phyloP scores from a whole-genome alignment of 2,888 invertebrate genomes.

The Nephrotoma appendiculata region DNA sequence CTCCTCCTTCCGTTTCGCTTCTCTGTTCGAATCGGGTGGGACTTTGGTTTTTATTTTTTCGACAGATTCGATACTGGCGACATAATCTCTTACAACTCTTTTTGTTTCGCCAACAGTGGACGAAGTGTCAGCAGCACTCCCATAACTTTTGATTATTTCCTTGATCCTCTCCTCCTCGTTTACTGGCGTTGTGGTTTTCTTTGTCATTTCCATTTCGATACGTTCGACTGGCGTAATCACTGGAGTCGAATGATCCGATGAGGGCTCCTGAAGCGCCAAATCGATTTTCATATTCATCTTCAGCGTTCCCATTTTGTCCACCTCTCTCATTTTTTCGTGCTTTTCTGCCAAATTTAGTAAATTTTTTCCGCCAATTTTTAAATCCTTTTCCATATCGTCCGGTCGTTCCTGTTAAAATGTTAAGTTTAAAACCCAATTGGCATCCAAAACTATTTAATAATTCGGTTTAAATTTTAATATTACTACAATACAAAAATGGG shows the following conservation, averaged over 20 bases:
- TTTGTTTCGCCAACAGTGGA: conserved; percentile 30
- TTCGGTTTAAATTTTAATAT: not conserved
- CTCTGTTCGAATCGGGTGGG: not conserved
- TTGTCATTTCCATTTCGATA: conserved; percentile 14
- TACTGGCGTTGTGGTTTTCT: conserved; percentile 3
- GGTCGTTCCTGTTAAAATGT: not conserved
- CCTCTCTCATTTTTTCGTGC: not conserved
- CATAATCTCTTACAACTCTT: conserved; percentile 16
- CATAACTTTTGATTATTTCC: conserved; percentile 22
- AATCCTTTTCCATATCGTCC: not conserved
- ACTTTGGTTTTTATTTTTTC: conserved; percentile 13
- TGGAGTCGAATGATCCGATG: conserved; percentile 12
- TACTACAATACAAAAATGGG: not conserved
- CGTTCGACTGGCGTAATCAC: conserved; percentile 14
- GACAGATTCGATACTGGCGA: conserved; percentile 17
- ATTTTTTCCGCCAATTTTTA: not conserved
- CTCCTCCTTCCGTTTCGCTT: not conserved
- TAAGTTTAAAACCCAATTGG: not conserved
- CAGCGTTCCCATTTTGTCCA: not conserved
- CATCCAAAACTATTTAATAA: not conserved
- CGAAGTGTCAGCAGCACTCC: conserved; percentile 36
- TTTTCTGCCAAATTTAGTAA: conserved; percentile 1
- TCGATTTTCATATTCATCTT: not conserved
- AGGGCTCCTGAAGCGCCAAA: not conserved
- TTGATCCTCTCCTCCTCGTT: conserved; percentile 6